A percentile compares a stretch with the other conserved stretches of the same genome.
Evolutionary conservation across 2,888 invertebrate genomes (phyloP).

Genomic region (Melanostoma scalare): DNA sequence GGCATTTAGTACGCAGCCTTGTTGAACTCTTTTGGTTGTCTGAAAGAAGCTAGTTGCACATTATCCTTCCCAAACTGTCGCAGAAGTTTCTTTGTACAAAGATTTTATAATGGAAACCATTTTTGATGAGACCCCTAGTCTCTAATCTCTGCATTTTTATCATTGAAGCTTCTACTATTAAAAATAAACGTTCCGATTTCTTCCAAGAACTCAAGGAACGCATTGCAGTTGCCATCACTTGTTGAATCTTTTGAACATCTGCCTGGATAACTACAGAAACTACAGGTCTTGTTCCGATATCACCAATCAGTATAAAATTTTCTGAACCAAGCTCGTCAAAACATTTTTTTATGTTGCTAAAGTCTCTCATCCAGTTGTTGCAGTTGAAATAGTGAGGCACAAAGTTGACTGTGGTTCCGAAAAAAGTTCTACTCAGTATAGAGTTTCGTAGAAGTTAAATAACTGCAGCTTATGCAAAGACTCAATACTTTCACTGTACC

Average conservation of each 20-base stretch:
- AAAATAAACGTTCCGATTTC: not conserved
- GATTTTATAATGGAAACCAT: too few relatives aligned
- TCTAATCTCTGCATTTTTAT: not conserved
- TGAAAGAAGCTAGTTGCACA: too few relatives aligned
- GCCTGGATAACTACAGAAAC: too few relatives aligned
- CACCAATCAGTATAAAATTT: not conserved
- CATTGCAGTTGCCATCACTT: not conserved
- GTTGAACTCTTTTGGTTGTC: too few relatives aligned
- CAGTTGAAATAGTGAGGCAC: not conserved
- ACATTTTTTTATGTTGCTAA: not conserved
- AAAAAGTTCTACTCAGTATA: not conserved
- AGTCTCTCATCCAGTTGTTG: not conserved
- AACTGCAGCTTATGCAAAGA: too few relatives aligned
- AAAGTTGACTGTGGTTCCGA: not conserved
- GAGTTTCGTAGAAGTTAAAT: too few relatives aligned
- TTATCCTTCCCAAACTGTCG: too few relatives aligned
- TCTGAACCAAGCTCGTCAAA: not conserved
- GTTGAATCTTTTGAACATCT: not conserved
- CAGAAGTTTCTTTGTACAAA: too few relatives aligned
- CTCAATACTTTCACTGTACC: too few relatives aligned
- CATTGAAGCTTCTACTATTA: conserved; percentile 3
- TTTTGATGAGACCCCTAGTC: too few relatives aligned
- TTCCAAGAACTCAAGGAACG: conserved; percentile 1
- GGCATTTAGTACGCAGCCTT: too few relatives aligned
- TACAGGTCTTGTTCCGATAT: not conserved